These are phyloP conservation scores for Psilanteris sp. DNA, from an alignment of 1,140 invertebrate genomes.

Conservation along the genomic window DNA sequence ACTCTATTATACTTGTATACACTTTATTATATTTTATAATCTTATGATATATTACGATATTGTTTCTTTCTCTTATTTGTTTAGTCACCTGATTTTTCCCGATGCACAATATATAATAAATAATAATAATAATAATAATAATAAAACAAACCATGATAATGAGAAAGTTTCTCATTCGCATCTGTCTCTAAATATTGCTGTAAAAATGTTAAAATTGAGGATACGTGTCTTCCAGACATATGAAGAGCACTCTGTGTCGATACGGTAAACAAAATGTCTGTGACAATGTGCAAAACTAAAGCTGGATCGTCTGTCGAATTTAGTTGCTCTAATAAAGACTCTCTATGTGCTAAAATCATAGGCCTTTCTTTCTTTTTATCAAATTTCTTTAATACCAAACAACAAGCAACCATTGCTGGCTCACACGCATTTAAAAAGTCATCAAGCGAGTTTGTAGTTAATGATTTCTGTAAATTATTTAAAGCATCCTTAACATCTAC, in stretches of 20 bases:
- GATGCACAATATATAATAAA: too few relatives aligned
- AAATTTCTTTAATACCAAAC: conserved; percentile 91
- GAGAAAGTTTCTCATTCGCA: conserved; percentile 82
- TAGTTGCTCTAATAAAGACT: conserved; percentile 89
- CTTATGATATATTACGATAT: too few relatives aligned
- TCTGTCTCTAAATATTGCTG: conserved; percentile 84
- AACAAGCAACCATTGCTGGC: conserved; percentile 85
- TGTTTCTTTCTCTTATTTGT: too few relatives aligned
- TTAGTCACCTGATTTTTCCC: too few relatives aligned
- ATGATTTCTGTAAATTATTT: conserved; percentile 82
- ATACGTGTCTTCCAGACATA: conserved; percentile 94
- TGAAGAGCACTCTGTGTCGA: conserved; percentile 91
- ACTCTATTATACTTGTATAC: too few relatives aligned
- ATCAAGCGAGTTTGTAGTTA: conserved; percentile 83
- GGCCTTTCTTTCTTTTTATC: conserved; percentile 92
- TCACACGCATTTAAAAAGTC: conserved; percentile 89
- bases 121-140: conserved; percentile 25
- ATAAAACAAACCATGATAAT: conserved; percentile 86
- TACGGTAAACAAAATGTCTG: conserved; percentile 89
- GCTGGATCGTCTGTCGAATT: conserved; percentile 87
- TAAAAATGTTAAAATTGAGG: conserved; percentile 87
- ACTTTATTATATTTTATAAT: too few relatives aligned
- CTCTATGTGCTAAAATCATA: conserved; percentile 87
- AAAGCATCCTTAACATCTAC: conserved; percentile 84
- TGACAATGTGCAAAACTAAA: conserved; percentile 89